These are phyloP conservation scores for Cetoscarus ocellatus DNA, from an alignment of 2,797 vertebrate genomes.

Conservation along the genomic window DNA sequence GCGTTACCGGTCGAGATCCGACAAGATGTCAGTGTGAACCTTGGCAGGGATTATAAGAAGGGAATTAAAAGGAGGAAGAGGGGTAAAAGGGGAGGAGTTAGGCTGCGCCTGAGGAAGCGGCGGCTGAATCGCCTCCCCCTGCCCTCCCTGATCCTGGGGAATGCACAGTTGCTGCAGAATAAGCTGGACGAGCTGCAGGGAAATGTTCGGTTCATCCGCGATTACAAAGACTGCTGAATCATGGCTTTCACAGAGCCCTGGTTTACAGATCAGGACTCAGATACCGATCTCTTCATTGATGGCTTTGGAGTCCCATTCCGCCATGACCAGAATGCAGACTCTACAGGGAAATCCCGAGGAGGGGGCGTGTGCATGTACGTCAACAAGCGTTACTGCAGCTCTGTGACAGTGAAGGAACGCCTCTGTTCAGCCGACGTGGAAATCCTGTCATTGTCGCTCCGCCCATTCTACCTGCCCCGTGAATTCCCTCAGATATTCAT, in stretches of 20 bases:
- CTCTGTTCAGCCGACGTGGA: constrained; percentile 17
- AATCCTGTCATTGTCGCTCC: constrained; percentile 15
- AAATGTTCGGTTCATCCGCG: not conserved
- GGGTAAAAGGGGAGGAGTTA: too few relatives aligned
- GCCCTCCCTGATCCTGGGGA: too few relatives aligned
- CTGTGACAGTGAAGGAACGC: constrained; percentile 20
- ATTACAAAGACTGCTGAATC: not conserved
- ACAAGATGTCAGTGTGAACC: too few relatives aligned
- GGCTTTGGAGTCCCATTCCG: not conserved
- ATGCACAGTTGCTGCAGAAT: too few relatives aligned
- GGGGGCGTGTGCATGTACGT: constrained; percentile 8
- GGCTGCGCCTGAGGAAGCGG: too few relatives aligned
- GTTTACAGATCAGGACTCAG: not conserved
- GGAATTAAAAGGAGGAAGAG: too few relatives aligned
- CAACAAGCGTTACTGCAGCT: constrained; percentile 4
- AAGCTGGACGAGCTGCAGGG: not conserved
- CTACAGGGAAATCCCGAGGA: not conserved
- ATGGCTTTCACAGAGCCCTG: not conserved
- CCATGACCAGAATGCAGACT: not conserved
- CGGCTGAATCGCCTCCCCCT: too few relatives aligned
- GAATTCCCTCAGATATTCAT: constrained; percentile 4
- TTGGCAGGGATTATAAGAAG: too few relatives aligned
- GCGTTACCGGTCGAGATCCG: too few relatives aligned
- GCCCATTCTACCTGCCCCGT: constrained; percentile 10
- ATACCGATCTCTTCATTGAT: not conserved